These are phyloP conservation scores for Meleagris gallopavo DNA, from an alignment of 2,113 vertebrate species.

Conservation along the genomic window DNA sequence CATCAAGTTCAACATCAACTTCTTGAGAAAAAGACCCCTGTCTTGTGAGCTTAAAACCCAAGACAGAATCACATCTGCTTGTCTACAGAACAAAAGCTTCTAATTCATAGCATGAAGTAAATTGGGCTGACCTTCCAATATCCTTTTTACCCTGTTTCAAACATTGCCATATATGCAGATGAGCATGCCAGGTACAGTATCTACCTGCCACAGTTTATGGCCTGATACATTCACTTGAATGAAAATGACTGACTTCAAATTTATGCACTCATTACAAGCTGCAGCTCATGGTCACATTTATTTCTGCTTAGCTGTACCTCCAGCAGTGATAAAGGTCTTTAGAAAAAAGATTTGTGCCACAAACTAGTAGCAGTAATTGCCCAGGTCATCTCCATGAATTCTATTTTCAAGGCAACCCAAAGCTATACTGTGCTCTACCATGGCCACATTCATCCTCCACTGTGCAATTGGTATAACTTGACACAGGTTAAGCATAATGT, in stretches of 20 bases:
- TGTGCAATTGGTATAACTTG: fast-evolving
- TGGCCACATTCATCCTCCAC: neutral
- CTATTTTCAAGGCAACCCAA: neutral
- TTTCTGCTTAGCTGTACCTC: neutral
- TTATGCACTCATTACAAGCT: neutral
- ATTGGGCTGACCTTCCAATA: neutral
- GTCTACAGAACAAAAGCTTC: neutral
- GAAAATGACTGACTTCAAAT: neutral
- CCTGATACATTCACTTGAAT: neutral
- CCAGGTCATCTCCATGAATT: neutral
- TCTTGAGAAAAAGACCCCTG: neutral
- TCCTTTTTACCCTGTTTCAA: neutral
- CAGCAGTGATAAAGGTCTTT: neutral
- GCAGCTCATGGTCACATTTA: neutral
- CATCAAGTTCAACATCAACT: neutral
- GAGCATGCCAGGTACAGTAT: neutral
- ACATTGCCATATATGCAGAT: neutral
- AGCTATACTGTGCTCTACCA: neutral
- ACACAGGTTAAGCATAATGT: neutral
- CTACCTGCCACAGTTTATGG: neutral
- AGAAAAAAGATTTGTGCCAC: neutral
- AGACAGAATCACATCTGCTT: neutral
- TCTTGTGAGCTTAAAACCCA: neutral
- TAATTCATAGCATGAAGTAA: neutral
- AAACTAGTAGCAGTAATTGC: neutral